A percentile compares a stretch with the other conserved stretches of the same genome.
Conservation (phyloP, 2,888 invertebrate genomes). For the Melanotus villosus region DNA sequence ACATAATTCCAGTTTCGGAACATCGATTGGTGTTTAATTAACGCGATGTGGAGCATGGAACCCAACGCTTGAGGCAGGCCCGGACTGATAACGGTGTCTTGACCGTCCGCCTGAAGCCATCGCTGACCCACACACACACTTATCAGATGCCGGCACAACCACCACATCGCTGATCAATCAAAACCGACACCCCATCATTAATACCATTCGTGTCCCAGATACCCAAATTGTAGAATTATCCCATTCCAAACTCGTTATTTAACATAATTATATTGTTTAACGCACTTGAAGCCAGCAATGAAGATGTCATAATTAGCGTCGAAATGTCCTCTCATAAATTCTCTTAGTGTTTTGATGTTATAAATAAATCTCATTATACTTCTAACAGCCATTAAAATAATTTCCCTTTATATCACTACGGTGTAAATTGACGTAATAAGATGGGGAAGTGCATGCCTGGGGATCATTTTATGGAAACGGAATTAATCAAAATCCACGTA, state of each 20-base stretch:
- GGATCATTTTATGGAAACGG: no score
- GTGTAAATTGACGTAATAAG: not conserved
- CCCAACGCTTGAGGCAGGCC: constrained; percentile 62
- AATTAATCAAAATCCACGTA: not conserved
- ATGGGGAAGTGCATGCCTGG: not conserved
- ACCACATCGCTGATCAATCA: constrained; percentile 51
- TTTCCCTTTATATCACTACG: not conserved
- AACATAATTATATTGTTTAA: constrained; percentile 7
- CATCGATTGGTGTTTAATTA: constrained; percentile 62
- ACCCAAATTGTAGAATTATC: constrained; percentile 40
- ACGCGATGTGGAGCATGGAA: constrained; percentile 60
- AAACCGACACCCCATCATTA: constrained; percentile 51
- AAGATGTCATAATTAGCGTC: not conserved
- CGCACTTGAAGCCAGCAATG: not conserved
- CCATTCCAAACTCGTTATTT: constrained; percentile 32
- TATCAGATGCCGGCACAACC: constrained; percentile 51
- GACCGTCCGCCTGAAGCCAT: constrained; percentile 63
- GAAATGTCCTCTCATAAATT: not conserved
- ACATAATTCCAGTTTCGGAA: constrained; percentile 50
- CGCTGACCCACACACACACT: constrained; percentile 63
- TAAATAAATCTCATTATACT: not conserved
- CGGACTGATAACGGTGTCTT: constrained; percentile 67
- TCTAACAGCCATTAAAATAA: not conserved
- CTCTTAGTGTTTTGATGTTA: not conserved
- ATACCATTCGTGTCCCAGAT: constrained; percentile 43